phyloP scores from a whole-genome alignment of 2,888 invertebrate genomes.

The Noctua pronuba region DNA sequence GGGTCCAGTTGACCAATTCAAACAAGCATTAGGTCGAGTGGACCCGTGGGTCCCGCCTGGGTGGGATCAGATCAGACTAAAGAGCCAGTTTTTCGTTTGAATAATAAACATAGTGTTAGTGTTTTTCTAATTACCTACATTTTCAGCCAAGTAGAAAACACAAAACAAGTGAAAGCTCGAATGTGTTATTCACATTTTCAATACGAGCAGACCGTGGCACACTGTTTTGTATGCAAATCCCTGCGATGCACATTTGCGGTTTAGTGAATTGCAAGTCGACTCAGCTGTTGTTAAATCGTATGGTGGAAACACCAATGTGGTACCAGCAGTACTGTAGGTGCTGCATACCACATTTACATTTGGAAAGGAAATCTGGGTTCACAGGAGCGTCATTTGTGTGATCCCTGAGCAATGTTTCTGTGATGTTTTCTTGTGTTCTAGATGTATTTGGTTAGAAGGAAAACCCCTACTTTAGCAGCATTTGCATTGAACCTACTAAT shows the following conservation, averaged over 20 bases:
- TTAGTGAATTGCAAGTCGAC: conserved; percentile 34
- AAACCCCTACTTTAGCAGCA: not conserved
- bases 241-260: conserved; percentile 31
- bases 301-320: conserved; percentile 24
- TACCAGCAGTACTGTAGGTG: not conserved
- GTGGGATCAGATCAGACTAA: too few relatives aligned
- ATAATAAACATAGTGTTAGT: not conserved
- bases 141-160: not conserved
- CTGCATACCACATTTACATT: conserved; percentile 3
- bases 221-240: conserved; percentile 48
- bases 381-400: not conserved
- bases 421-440: not conserved
- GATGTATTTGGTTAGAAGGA: not conserved
- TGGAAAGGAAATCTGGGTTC: not conserved
- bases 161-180: conserved; percentile 14
- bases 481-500: not conserved
- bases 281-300: conserved; percentile 26
- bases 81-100: not conserved
- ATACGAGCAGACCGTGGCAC: not conserved
- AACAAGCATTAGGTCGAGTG: too few relatives aligned
- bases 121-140: not conserved
- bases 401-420: not conserved
- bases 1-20: too few relatives aligned
- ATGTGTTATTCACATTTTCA: not conserved
- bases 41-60: too few relatives aligned